These are phyloP conservation scores for Lithophane semibrunnea DNA, from an alignment of 2,888 invertebrate species.

Conservation along the genomic window DNA sequence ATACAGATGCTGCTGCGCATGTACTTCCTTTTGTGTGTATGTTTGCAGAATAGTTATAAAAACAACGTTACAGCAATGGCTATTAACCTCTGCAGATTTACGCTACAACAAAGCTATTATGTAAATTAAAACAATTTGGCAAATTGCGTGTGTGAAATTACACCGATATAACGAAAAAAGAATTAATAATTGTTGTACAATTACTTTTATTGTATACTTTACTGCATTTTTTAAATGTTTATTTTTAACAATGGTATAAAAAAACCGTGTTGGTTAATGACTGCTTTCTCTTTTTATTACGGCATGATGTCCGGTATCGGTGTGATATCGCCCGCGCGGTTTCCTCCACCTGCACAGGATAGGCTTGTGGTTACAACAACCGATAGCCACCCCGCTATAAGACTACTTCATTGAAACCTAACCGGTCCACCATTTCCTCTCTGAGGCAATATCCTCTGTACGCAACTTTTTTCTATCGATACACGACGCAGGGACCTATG, in stretches of 20 bases:
- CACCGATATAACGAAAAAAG: constrained; percentile 21
- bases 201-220: constrained; percentile 28
- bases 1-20: constrained; percentile 27
- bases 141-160: constrained; percentile 51
- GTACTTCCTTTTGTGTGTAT: constrained; percentile 19
- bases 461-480: constrained; percentile 9
- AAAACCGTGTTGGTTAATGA: background rate
- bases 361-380: constrained; percentile 55
- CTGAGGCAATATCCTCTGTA: constrained; percentile 48
- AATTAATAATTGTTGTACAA: constrained; percentile 32
- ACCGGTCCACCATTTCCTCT: constrained; percentile 61
- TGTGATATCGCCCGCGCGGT: constrained; percentile 20
- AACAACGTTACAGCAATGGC: constrained; percentile 19
- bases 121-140: constrained; percentile 55
- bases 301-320: constrained; percentile 9
- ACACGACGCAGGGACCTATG: constrained; percentile 1
- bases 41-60: constrained; percentile 1
- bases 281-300: constrained; percentile 54
- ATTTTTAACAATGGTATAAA: constrained; percentile 9
- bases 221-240: background rate
- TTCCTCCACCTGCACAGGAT: constrained; percentile 57
- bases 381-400: constrained; percentile 31
- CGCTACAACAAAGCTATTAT: constrained; percentile 40
- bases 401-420: constrained; percentile 53
- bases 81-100: constrained; percentile 35